Base-by-base conservation (phyloP, 2,113 vertebrate species). In the Acanthochromis polyacanthus region DNA sequence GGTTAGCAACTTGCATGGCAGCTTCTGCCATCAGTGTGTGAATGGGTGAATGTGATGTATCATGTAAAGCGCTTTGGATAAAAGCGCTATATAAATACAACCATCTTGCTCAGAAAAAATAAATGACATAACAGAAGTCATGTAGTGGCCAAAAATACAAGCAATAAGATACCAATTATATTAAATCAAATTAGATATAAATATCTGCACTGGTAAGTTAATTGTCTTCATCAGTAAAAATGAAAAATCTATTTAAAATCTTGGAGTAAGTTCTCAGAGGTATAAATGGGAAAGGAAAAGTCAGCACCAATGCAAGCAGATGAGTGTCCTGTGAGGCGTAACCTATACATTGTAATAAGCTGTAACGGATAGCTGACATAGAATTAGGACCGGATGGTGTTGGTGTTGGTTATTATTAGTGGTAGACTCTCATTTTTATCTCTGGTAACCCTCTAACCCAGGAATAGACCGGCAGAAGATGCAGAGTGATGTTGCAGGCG, bases 361-460 rank as follows among this genome's bases (percentile, higher is more conserved):
- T 80, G 85, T 76, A 87, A 84, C 65, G 12, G 69, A 86, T 82
- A 73, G 40, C 32, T 68, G 15, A 1, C 60, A 32, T 63, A 48
- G 68, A 79, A 76, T 68, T 81, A 63, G 63, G 56, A 23, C 67
- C 53, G 71, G 82, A 86, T 83, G 74, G 64, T 84, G 76, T 60
- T 38, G 64, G 66, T 45, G 60, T 74, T 70, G 28, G 75, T 75
- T 90, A 91, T 89, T 86, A 77, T 82, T 89, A 84, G 89, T 73
- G 46, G 45, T 48, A 60, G 61, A 53, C 63, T 69, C 45, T 25
- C 30, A 53, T 30, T 87, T 89, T 79, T 69, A 80, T 61, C 73
- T 70, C 48, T 40, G 4, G 78, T 52, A 80, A 17, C 65, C 64
- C 48, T 65, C 62, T 61, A 53, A 50, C 48, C 71, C 73, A 69